Base-by-base conservation (phyloP, 2,888 invertebrate species). In the Drosophila lutescens region DNA sequence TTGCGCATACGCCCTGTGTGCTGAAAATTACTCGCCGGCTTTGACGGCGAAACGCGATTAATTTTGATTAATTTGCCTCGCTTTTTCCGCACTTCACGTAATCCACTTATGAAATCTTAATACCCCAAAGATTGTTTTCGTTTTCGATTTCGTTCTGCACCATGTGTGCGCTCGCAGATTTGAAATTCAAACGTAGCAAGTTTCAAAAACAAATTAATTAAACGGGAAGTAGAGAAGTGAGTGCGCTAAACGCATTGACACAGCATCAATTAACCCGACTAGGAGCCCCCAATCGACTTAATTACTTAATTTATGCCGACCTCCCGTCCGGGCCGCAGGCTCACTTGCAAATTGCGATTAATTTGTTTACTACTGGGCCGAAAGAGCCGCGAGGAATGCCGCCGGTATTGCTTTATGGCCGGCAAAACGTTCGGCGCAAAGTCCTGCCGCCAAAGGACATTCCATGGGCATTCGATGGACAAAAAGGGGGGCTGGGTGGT, bases 281-380 rank as follows among this genome's bases (percentile, higher is more conserved):
- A 71, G 75, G 40, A 66, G 65, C 20, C 50, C 47, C 20, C 58
- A 61, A 57, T 57, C 61, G 54, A 72, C 67, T 86, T 85, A 89
- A 85, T 85, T 85, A 88, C 83, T 76, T 86, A 86, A 85, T 89
- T 85, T 88, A 88, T 88, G 86, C 84, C 46, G 65, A 69, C 46
- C 62, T 30, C 41, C 32, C 72, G 30, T n/a, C 41, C 36, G 43
- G 32, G 36, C 77, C 46, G 20, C 43, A 15, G 59, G 65, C 62
- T 26, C 66, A 44, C 57, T 50, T 9, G 50, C 49, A 58, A 86
- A 89, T 86, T 83, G 83, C 76, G 88, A 85, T 85, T 85, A 85
- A 86, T 83, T 86, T 86, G 89, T 86, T 89, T 76, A 75, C 81
- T 70, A 63, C 80, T 59, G 57, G 49, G 58, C n/a, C 43, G 17